These are phyloP conservation scores for Nomada goodeniana DNA, from an alignment of 2,888 invertebrate genomes.

Conservation along the genomic window DNA sequence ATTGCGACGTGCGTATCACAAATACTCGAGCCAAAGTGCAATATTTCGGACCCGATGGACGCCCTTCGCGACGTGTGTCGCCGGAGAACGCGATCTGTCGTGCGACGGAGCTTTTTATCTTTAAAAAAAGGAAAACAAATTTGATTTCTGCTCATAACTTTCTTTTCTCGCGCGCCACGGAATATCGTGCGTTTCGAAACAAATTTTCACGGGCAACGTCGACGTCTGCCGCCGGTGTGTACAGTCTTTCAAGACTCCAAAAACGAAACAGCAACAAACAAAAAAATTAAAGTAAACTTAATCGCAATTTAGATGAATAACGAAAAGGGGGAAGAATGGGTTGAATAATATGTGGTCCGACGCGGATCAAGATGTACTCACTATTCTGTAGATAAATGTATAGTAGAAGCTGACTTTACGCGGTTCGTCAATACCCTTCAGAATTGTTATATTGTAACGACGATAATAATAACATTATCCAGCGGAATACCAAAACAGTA, in stretches of 20 bases:
- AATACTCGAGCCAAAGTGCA: constrained; percentile 60
- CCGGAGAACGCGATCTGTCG: background rate
- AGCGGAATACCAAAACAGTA: constrained; percentile 73
- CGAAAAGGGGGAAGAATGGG: constrained; percentile 13
- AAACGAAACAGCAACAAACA: background rate
- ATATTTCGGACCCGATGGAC: constrained; percentile 22
- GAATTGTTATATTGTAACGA: constrained; percentile 81
- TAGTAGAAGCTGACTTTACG: constrained; percentile 80
- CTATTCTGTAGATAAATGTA: constrained; percentile 84
- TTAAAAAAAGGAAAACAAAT: background rate
- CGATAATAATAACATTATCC: constrained; percentile 79
- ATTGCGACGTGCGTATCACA: background rate
- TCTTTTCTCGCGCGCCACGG: constrained; percentile 4
- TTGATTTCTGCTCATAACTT: background rate
- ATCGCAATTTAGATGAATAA: constrained; percentile 24
- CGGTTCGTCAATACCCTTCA: constrained; percentile 78
- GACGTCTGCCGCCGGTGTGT: constrained; percentile 10
- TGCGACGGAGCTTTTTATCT: constrained; percentile 30
- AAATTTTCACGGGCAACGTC: constrained; percentile 20
- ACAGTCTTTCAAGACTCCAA: constrained; percentile 29
- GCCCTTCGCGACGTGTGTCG: constrained; percentile 1
- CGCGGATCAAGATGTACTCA: constrained; percentile 77
- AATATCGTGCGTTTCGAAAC: constrained; percentile 38
- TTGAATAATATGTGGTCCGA: constrained; percentile 54
- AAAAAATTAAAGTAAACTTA: background rate